Percentiles rank a stretch among this genome's conserved stretches.
Conservation (phyloP, 2,113 vertebrate genomes). For the Phrynosoma blainvillii region DNA sequence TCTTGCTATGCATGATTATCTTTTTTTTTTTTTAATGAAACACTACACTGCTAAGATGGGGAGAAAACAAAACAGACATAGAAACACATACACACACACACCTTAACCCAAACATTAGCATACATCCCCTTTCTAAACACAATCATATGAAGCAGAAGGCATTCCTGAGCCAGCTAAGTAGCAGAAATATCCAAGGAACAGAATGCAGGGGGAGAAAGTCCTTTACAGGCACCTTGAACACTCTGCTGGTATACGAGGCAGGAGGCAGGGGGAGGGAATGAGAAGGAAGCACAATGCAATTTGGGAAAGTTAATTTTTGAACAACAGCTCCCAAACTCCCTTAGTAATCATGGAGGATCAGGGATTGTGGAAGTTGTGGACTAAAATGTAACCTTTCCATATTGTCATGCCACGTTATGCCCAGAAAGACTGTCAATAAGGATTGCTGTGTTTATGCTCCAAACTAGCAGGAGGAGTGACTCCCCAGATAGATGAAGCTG, state of each 20-base stretch:
- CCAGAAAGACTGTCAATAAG: neutral
- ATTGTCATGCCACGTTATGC: neutral
- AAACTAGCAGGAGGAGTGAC: neutral
- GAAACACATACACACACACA: neutral
- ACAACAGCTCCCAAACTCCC: too few species aligned
- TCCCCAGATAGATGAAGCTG: accelerated
- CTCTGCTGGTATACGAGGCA: neutral
- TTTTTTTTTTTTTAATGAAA: neutral
- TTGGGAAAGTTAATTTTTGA: too few species aligned
- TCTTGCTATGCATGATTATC: neutral
- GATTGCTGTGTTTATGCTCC: neutral
- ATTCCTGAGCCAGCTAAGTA: neutral
- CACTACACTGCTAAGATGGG: neutral
- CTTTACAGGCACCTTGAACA: neutral
- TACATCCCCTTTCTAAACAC: neutral
- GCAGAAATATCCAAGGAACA: neutral
- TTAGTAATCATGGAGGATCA: too few species aligned
- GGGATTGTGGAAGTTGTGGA: too few species aligned
- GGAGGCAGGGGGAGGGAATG: neutral
- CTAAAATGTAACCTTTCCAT: too few species aligned
- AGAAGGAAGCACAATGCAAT: neutral
- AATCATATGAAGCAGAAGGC: neutral
- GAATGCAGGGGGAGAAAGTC: neutral
- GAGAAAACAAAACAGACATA: neutral
- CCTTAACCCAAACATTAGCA: neutral